Base-by-base conservation (phyloP, 2,888 invertebrate genomes). In the Tetranychus piercei region DNA sequence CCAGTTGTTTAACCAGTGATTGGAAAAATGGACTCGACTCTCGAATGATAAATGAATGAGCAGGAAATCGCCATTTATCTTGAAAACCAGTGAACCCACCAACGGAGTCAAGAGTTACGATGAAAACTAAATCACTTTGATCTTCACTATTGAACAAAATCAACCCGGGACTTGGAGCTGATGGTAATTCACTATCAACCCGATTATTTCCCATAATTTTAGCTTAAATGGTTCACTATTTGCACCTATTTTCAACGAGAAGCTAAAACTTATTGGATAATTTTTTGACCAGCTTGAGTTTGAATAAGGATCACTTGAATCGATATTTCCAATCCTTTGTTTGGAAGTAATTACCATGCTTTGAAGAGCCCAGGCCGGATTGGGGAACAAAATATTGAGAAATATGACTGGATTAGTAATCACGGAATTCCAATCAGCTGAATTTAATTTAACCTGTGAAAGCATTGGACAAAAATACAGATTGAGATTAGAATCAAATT, bases 11-110 rank as follows among this genome's bases (percentile, higher is more conserved):
- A n/a, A 86, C 81, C 81, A 88, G 85, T 1, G 87, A 86, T 5
- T 85, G 84, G 81, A 89, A 88, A 73, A 87, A 87, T 5, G 87
- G 87, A 77, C 87, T 88, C 71, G 86, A 86, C 72, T 86, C 85
- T 45, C 86, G 86, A 44, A 89, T 84, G 69, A 87, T 85, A 71
- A 86, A 84, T 7, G 87, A 85, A 79, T 88, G 88, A 11, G 88
- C 88, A n/a, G 88, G 87, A 80, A 88, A 87, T 75, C 88, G 85
- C 87, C 87, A 88, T 22, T 74, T 44, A 20, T 73, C 43, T 45
- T 71, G 4, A 7, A 18, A 9, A 71, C 23, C 1, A 11, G 5
- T 44, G 9, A 23, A n/a, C n/a, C 55, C 55, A 55, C 15, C 55
- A 15, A 15, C 55, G 2, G 86, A 86, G 4, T 79, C 79, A 15